Base-by-base conservation (phyloP, 2,797 vertebrate genomes). In the Danio jaintianensis region DNA sequence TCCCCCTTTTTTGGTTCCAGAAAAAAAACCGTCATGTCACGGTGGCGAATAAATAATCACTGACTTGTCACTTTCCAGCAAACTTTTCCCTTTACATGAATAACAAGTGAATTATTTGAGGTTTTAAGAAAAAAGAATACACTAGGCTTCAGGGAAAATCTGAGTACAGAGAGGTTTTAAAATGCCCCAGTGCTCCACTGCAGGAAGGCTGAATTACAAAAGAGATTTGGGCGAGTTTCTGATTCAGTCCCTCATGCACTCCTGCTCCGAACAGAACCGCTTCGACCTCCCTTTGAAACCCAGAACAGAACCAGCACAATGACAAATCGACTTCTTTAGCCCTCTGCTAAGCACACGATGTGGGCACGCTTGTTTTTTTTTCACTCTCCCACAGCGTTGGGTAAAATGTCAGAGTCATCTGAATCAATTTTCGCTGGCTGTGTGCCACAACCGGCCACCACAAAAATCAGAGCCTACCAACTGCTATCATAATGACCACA, bases 401-500 rank as follows among this genome's bases (percentile, higher is more conserved):
- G 16, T 77, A 70, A 91, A 92, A 91, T 90, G 88, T 89, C 89
- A 89, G 78, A 81, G 80, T 45, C 79, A 53, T 71, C 74, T 70
- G 71, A 86, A 85, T 79, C 80, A 78, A 3, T 16, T 45, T 71
- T 74, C 72, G 82, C 59, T 55, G 10, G 10, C 53, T 71, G 64
- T 83, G 62, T 78, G 76, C 75, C 78, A 84, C 78, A 70, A 22
- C 36, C 50, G 22, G 61, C 70, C 6, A 52, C 43, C 64, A 38
- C 64, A 75, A 22, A 70, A 48, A 68, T 52, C 45, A 68, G 47
- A 78, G 45, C 11, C 53, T 59, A 20, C 29, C n/a, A 16, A 43
- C 52, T 52, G 40, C 9, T 58, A 75, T 53, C 58, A 18, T 43
- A 29, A 68, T 55, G 50, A 67, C 50, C 7, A 50, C 66, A 29